These are phyloP conservation scores for Miichthys miiuy DNA, from an alignment of 2,797 vertebrate species.

Conservation along the genomic window DNA sequence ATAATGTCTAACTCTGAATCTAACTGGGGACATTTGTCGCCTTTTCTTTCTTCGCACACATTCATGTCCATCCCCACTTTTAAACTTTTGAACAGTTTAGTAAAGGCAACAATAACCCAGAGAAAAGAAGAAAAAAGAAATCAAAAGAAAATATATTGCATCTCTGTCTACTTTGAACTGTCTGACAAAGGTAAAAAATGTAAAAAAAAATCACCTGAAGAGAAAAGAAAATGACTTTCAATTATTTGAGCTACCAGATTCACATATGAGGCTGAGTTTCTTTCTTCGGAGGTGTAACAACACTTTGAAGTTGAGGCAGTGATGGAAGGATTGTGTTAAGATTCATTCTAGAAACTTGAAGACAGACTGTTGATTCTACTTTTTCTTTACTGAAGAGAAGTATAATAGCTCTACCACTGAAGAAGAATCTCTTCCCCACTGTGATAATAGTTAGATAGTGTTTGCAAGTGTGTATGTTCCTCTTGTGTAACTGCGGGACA, in stretches of 20 bases:
- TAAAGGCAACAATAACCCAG: neutral
- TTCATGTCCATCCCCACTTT: neutral
- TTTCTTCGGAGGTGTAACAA: slow-evolving; percentile 3
- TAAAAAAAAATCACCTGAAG: slow-evolving; percentile 21
- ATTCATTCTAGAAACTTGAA: slow-evolving; percentile 29
- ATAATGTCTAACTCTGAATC: neutral
- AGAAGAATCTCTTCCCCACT: slow-evolving; percentile 8
- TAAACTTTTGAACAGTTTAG: neutral
- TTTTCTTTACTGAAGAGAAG: neutral
- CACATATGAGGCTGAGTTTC: neutral
- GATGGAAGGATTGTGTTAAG: slow-evolving; percentile 5
- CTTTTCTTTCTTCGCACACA: neutral
- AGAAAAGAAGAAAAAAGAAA: neutral
- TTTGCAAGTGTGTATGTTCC: slow-evolving; percentile 51
- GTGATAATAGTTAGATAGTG: slow-evolving; percentile 42
- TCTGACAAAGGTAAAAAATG: slow-evolving; percentile 19
- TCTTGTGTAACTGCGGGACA: slow-evolving; percentile 41
- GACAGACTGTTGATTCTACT: slow-evolving; percentile 13
- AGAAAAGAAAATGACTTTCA: slow-evolving; percentile 44
- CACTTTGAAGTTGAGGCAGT: slow-evolving; percentile 29
- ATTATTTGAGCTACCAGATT: slow-evolving; percentile 24
- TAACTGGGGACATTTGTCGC: neutral
- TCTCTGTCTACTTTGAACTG: slow-evolving; percentile 15
- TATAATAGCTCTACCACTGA: slow-evolving; percentile 4
- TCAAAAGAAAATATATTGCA: slow-evolving; percentile 11